Conservation (phyloP, 92 coral and sea anemone genomes). For the Epizoanthus scotinus region DNA sequence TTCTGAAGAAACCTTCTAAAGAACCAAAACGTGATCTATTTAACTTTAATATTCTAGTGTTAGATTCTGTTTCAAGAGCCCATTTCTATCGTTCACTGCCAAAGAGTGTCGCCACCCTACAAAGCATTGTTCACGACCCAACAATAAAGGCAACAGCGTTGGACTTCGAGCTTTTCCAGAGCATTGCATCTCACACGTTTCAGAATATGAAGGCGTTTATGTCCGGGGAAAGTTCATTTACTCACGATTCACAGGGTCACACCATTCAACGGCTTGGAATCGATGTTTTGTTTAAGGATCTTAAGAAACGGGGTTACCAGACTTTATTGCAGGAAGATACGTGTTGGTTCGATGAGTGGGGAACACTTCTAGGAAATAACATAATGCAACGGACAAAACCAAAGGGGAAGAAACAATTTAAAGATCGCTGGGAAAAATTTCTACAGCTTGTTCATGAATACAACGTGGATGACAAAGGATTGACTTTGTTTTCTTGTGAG, state of each 20-base stretch:
- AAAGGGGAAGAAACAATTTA: slow-evolving; percentile 40
- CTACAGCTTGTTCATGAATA: slow-evolving; percentile 14
- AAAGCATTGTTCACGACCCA: slow-evolving; percentile 44
- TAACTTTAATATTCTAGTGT: slow-evolving; percentile 65
- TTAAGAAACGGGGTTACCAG: slow-evolving; percentile 57
- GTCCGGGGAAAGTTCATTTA: slow-evolving; percentile 43
- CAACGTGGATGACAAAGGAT: slow-evolving; percentile 61
- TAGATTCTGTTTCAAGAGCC: slow-evolving; percentile 77
- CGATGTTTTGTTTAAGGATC: slow-evolving; percentile 43
- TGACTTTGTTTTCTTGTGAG: slow-evolving; percentile 59
- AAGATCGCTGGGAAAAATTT: slow-evolving; percentile 46
- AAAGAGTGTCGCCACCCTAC: slow-evolving; percentile 51
- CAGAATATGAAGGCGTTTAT: slow-evolving; percentile 53
- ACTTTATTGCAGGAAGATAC: slow-evolving; percentile 66
- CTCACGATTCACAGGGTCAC: slow-evolving; percentile 1
- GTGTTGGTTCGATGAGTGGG: slow-evolving; percentile 76
- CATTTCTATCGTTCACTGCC: slow-evolving; percentile 80
- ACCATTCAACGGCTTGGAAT: slow-evolving; percentile 44
- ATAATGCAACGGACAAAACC: slow-evolving; percentile 35
- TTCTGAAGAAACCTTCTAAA: not conserved
- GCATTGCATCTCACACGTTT: slow-evolving; percentile 58
- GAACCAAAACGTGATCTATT: not conserved
- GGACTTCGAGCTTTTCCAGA: slow-evolving; percentile 72
- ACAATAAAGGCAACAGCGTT: slow-evolving; percentile 48
- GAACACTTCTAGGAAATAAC: slow-evolving; percentile 52